Percentiles rank a stretch among this genome's conserved stretches.
These are phyloP conservation scores for Ammodytes dubius DNA, from an alignment of 2,113 vertebrate genomes.

Conservation along the genomic window DNA sequence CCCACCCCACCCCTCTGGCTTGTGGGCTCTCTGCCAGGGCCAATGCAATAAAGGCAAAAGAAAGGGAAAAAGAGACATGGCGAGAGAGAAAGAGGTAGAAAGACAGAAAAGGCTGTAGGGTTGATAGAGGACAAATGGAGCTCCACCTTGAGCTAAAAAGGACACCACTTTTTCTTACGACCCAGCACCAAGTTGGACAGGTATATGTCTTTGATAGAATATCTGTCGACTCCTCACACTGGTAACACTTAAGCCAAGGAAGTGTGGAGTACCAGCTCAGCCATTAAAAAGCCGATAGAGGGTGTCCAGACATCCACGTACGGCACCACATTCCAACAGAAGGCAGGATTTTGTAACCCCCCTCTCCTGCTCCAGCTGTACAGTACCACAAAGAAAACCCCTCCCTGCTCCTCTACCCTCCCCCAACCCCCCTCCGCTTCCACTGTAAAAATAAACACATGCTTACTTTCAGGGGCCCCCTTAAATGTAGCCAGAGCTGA, in stretches of 20 bases:
- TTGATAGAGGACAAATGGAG: constrained; percentile 14
- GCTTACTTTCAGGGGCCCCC: constrained; percentile 83
- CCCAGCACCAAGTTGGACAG: neutral
- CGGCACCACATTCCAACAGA: constrained; percentile 63
- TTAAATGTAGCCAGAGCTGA: constrained; percentile 74
- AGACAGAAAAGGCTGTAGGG: constrained; percentile 5
- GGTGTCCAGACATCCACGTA: constrained; percentile 37
- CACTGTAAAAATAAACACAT: constrained; percentile 87
- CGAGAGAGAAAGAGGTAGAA: constrained; percentile 23
- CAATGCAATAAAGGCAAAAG: constrained; percentile 70
- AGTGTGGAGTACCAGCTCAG: neutral
- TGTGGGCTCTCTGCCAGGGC: constrained; percentile 72
- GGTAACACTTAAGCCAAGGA: neutral
- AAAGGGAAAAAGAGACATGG: constrained; percentile 49
- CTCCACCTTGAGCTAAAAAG: constrained; percentile 17
- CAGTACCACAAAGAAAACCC: constrained; percentile 80
- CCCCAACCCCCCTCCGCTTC: constrained; percentile 68
- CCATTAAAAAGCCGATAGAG: neutral
- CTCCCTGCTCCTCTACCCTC: constrained; percentile 72
- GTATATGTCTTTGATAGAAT: neutral
- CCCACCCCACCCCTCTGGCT: constrained; percentile 63
- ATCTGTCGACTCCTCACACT: neutral
- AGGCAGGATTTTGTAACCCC: constrained; percentile 65
- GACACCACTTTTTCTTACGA: neutral
- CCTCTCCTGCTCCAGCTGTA: constrained; percentile 71